Evolutionary conservation across 2,113 vertebrate species (phyloP).

Genomic region (Pleuronectes platessa): DNA sequence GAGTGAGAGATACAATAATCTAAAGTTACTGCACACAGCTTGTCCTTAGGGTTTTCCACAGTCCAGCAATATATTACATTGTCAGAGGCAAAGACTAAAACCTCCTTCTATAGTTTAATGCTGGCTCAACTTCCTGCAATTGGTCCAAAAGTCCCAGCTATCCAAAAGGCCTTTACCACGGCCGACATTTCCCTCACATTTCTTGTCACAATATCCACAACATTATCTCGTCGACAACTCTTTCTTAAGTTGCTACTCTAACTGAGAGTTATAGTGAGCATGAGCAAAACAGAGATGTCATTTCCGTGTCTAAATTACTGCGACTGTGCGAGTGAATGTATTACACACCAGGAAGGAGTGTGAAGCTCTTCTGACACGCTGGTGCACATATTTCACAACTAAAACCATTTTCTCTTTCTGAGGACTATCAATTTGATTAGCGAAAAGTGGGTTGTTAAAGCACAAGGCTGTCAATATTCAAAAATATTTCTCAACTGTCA

Average conservation of each 20-base stretch:
- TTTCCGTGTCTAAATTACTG: slow-evolving; percentile 31
- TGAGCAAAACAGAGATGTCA: slow-evolving; percentile 16
- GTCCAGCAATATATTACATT: too few relatives aligned
- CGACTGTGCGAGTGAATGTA: slow-evolving; percentile 9
- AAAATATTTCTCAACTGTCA: neutral
- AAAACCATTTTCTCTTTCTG: neutral
- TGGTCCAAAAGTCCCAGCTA: too few relatives aligned
- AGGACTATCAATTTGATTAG: too few relatives aligned
- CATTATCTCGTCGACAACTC: neutral
- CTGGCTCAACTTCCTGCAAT: too few relatives aligned
- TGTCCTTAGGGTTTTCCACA: neutral
- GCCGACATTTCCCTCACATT: too few relatives aligned
- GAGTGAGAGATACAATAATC: neutral
- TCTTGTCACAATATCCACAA: neutral
- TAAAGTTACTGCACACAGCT: neutral
- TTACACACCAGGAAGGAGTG: slow-evolving; percentile 22
- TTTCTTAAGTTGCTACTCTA: slow-evolving; percentile 7
- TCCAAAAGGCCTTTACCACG: too few relatives aligned
- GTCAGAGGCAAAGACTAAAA: too few relatives aligned
- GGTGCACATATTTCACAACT: slow-evolving; percentile 19
- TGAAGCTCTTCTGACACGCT: slow-evolving; percentile 12
- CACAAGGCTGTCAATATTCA: neutral
- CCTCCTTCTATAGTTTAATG: too few relatives aligned
- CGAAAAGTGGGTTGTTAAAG: neutral
- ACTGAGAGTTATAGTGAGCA: slow-evolving; percentile 13